These are phyloP conservation scores for Cerastis leucographa DNA, from an alignment of 2,888 invertebrate genomes.

Conservation along the genomic window DNA sequence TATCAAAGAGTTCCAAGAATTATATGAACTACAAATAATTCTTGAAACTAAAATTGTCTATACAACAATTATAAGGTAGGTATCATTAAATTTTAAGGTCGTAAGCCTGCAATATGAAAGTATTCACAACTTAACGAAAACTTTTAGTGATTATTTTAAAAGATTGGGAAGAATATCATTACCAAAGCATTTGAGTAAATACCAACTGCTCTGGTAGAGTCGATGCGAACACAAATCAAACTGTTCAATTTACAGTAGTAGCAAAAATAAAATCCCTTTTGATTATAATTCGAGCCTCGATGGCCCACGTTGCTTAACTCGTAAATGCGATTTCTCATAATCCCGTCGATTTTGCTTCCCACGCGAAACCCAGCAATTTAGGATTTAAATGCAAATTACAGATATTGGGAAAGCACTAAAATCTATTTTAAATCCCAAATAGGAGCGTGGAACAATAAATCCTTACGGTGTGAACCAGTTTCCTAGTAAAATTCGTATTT, in stretches of 20 bases:
- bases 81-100: background rate
- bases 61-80: background rate
- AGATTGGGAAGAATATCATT: slow-evolving; percentile 7
- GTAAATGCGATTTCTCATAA: slow-evolving; percentile 11
- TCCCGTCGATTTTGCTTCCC: slow-evolving; percentile 19
- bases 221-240: slow-evolving; percentile 19
- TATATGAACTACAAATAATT: background rate
- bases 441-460: background rate
- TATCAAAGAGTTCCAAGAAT: background rate
- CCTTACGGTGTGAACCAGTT: slow-evolving; percentile 17
- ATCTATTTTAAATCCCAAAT: background rate
- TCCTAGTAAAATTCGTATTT: background rate
- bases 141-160: slow-evolving; percentile 8
- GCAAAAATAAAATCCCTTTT: background rate
- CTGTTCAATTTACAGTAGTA: slow-evolving; percentile 12
- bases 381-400: slow-evolving; percentile 2
- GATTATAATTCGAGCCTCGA: background rate
- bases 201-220: slow-evolving; percentile 4
- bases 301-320: background rate
- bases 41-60: background rate
- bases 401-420: background rate
- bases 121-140: slow-evolving; percentile 14
- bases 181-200: background rate
- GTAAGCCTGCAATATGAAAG: slow-evolving; percentile 5
- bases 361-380: slow-evolving; percentile 7